Evolutionary conservation across 2,797 vertebrate genomes (phyloP), one percentile per base, ranked within the genome.

Genomic region (Enteromius unitaeniatus): DNA sequence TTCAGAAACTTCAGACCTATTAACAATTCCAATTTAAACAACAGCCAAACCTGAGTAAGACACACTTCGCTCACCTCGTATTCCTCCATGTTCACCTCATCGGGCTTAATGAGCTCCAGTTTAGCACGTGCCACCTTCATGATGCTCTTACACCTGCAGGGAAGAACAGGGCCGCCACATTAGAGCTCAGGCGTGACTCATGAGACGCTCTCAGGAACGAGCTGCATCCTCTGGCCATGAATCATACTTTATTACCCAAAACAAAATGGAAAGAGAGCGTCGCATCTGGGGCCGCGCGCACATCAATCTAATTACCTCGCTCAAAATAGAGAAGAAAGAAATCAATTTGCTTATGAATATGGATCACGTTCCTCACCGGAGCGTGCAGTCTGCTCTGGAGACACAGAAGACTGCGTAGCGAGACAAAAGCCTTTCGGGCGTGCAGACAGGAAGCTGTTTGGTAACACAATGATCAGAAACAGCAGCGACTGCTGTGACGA

Each of bases 71-170:
- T 93, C 89, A 98, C 98, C 98, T 98, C 96, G 49, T 99, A 99
- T 84, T 99, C 97, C 15, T 98, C 97, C 96, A 97, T 95, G 93
- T 97, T 99, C 86, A 99, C 95, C 94, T 99, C 98, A 85, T 99
- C 96, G 0, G 98, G 97, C 89, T 97, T 98, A 93, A 99, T 97
- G 91, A 98, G 95, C 93, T 98, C 96, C 91, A 99, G 96, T 93
- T 99, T 99, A 89, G 95, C 95, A 91, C 97, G 97, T 70, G 98
- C 98, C 92, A 99, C 97, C 90, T 96, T 97, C 98, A 99, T 99
- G 90, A 99, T 96, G 92, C 96, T 98, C 91, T 97, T 96, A 92
- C 97, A 99, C 93, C 98, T 99, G 91, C 62, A 85, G 87, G 62
- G 49, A 55, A 69, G 26, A 74, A 64, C n/a, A 76, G 60, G 19